phyloP scores from a whole-genome alignment of 2,888 invertebrate species.

The Polyommatus icarus region DNA sequence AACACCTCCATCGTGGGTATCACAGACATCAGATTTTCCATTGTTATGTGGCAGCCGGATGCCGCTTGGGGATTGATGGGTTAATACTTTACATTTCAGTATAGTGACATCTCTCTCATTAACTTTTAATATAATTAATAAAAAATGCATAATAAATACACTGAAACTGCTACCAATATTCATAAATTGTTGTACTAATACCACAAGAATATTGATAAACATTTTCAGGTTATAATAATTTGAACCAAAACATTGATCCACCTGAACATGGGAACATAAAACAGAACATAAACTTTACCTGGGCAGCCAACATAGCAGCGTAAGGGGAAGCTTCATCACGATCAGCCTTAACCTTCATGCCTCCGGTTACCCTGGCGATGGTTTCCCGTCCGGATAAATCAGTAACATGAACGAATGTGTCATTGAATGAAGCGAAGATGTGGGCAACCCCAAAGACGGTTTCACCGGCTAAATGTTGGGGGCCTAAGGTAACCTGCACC shows the following conservation, averaged over 20 bases:
- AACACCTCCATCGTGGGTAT: too few relatives aligned
- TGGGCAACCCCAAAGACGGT: slow-evolving; percentile 99
- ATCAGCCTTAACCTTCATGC: slow-evolving; percentile 99
- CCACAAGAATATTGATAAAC: background rate
- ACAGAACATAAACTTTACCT: slow-evolving; percentile 80
- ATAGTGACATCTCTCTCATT: too few relatives aligned
- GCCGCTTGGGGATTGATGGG: too few relatives aligned
- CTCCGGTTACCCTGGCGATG: slow-evolving; percentile 96
- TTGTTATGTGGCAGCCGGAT: too few relatives aligned
- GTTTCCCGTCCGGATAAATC: slow-evolving; percentile 98
- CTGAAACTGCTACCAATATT: too few relatives aligned
- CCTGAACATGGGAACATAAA: background rate
- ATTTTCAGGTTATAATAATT: slow-evolving; percentile 25
- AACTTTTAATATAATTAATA: background rate
- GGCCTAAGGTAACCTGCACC: slow-evolving; percentile 96
- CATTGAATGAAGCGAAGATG: slow-evolving; percentile 99
- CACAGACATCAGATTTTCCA: too few relatives aligned
- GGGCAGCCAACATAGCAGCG: slow-evolving; percentile 99
- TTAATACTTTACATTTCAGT: too few relatives aligned
- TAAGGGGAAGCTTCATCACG: slow-evolving; percentile 99
- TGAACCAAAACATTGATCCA: slow-evolving; percentile 2
- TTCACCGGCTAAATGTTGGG: slow-evolving; percentile 98
- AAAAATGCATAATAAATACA: background rate
- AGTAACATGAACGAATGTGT: slow-evolving; percentile 99
- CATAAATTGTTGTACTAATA: background rate